A percentile compares a stretch with the other conserved stretches of the same genome.
Evolutionary conservation across 2,797 vertebrate genomes (phyloP).

Genomic region (Myotis vivesi): DNA sequence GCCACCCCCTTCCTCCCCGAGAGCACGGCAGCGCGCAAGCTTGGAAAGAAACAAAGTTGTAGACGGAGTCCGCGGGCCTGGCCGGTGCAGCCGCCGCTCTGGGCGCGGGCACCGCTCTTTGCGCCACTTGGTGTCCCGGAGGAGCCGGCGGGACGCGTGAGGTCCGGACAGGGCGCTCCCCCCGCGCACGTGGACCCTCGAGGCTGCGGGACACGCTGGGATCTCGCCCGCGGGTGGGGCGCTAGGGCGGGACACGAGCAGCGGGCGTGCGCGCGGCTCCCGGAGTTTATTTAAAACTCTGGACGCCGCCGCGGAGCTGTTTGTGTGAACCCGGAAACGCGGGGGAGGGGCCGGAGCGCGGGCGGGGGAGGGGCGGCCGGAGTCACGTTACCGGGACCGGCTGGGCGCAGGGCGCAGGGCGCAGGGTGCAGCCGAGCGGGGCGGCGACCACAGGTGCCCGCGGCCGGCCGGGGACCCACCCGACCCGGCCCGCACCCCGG

Average conservation of each 20-base stretch:
- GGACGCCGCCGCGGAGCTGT: slow-evolving; percentile 61
- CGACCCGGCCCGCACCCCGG: background rate
- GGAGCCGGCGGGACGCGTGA: background rate
- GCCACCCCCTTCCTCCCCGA: too few species aligned
- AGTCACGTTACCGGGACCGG: slow-evolving; percentile 77
- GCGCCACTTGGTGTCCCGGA: background rate
- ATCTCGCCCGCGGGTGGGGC: background rate
- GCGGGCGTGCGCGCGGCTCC: background rate
- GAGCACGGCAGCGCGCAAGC: background rate
- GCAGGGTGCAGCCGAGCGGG: background rate
- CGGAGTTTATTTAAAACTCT: slow-evolving; percentile 66
- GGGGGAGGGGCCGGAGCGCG: slow-evolving; percentile 62
- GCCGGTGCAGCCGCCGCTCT: rapidly evolving
- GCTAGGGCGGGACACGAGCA: background rate
- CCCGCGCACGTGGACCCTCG: background rate
- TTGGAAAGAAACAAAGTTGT: background rate
- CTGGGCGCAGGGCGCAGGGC: slow-evolving; percentile 4
- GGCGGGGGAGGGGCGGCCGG: slow-evolving; percentile 53
- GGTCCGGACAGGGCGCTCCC: background rate
- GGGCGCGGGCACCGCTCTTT: background rate
- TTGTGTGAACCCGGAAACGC: slow-evolving; percentile 84
- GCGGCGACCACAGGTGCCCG: slow-evolving; percentile 51
- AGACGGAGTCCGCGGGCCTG: background rate
- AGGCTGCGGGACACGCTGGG: background rate
- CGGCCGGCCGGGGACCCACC: background rate